phyloP scores from a whole-genome alignment of 2,797 vertebrate species.

The Bradypodion pumilum region DNA sequence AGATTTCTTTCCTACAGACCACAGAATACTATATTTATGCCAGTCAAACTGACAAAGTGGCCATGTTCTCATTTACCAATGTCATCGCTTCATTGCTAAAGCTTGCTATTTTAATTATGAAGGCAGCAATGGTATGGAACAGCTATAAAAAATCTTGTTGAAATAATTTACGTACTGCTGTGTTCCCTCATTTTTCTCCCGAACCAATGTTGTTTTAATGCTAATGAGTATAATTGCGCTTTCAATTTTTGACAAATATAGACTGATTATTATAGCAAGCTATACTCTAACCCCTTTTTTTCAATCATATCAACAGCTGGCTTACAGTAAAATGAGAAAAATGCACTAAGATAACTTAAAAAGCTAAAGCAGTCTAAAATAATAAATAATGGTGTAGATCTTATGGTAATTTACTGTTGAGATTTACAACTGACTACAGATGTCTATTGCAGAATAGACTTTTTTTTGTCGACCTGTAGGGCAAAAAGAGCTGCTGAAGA shows the following conservation, averaged over 20 bases:
- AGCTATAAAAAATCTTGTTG: conserved; percentile 39
- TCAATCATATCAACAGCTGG: too few species aligned
- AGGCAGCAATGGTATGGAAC: conserved; percentile 46
- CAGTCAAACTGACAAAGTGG: conserved; percentile 34
- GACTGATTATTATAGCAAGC: not conserved
- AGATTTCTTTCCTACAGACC: conserved; percentile 20
- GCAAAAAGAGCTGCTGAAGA: too few species aligned
- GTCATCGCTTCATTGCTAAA: conserved; percentile 52
- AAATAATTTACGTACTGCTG: conserved; percentile 46
- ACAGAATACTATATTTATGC: conserved; percentile 58
- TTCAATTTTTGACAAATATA: conserved; percentile 50
- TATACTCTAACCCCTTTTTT: too few species aligned
- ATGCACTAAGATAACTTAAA: too few species aligned
- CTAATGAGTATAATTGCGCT: conserved; percentile 52
- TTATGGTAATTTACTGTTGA: too few species aligned
- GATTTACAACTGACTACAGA: too few species aligned
- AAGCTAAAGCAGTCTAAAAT: too few species aligned
- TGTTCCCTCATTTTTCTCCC: conserved; percentile 34
- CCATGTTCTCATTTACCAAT: conserved; percentile 64
- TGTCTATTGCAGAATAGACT: too few species aligned
- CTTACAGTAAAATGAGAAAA: too few species aligned
- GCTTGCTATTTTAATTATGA: conserved; percentile 29
- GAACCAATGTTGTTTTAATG: conserved; percentile 23
- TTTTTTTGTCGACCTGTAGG: too few species aligned
- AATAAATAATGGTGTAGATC: too few species aligned